phyloP scores from a whole-genome alignment of 2,113 vertebrate genomes.

The Diadophis punctatus region DNA sequence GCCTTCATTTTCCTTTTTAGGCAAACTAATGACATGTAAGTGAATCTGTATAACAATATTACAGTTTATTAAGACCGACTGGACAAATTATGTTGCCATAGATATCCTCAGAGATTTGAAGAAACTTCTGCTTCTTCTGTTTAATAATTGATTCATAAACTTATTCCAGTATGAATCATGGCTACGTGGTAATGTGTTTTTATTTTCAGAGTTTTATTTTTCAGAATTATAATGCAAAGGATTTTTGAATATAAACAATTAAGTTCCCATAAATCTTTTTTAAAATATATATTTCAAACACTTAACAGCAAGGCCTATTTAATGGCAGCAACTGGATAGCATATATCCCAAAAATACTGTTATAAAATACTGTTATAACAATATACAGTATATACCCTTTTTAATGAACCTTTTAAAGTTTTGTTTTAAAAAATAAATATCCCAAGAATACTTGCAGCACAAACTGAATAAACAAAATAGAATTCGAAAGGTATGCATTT shows the following conservation, averaged over 20 bases:
- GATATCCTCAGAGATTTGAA: constrained; percentile 9
- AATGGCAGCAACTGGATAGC: background rate
- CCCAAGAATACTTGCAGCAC: background rate
- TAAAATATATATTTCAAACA: background rate
- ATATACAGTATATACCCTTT: background rate
- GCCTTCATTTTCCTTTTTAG: background rate
- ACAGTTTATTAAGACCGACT: constrained; percentile 10
- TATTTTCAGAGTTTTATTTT: background rate
- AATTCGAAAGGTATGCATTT: background rate
- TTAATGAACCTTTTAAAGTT: background rate
- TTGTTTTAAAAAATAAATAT: background rate
- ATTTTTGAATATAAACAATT: background rate
- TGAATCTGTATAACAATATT: constrained; percentile 8
- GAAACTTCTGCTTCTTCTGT: constrained; percentile 17
- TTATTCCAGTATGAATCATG: constrained; percentile 22
- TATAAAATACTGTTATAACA: background rate
- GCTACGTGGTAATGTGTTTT: constrained; percentile 3
- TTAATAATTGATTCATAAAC: constrained; percentile 31
- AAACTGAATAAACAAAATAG: background rate
- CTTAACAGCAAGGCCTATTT: background rate
- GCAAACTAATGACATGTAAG: constrained; percentile 25
- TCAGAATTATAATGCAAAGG: background rate
- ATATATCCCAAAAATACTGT: background rate
- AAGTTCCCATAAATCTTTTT: background rate
- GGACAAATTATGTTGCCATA: background rate